These are phyloP conservation scores for Trichonephila clavata DNA, from an alignment of 1,140 invertebrate genomes.

Conservation along the genomic window DNA sequence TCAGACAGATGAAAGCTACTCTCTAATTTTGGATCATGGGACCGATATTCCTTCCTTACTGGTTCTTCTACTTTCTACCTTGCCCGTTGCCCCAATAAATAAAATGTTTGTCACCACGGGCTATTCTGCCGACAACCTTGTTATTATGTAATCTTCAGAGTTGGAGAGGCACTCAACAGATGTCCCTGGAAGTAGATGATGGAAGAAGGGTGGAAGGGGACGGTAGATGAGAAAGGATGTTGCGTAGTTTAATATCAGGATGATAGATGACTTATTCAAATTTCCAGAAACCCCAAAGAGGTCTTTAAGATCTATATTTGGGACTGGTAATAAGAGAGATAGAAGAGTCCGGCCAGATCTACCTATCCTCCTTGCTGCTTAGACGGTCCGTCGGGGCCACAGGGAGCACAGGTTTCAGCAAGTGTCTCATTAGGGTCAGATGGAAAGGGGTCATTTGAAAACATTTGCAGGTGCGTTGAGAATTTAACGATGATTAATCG, in stretches of 20 bases:
- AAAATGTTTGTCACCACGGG: constrained; percentile 73
- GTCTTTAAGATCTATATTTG: constrained; percentile 40
- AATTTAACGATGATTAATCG: constrained; percentile 51
- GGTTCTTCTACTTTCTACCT: constrained; percentile 49
- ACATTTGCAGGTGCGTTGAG: constrained; percentile 2
- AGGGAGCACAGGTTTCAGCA: neutral
- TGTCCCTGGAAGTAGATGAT: neutral
- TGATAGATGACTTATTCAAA: constrained; percentile 68
- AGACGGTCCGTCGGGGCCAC: neutral
- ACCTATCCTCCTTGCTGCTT: neutral
- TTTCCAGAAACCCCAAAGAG: constrained; percentile 1
- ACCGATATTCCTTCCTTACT: constrained; percentile 46
- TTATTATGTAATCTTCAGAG: constrained; percentile 61
- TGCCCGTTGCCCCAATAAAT: constrained; percentile 52
- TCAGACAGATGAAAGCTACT: constrained; percentile 28
- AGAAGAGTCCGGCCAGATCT: neutral
- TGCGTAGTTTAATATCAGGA: constrained; percentile 34
- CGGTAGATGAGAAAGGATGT: constrained; percentile 2
- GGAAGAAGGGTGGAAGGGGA: neutral
- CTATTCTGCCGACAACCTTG: constrained; percentile 61
- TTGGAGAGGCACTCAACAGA: neutral
- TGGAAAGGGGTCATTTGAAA: constrained; percentile 50
- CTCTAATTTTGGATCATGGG: constrained; percentile 61
- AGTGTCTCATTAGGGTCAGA: constrained; percentile 40
- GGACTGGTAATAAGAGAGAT: neutral